These are phyloP conservation scores for Microctenopoma steveboyesi DNA, from an alignment of 2,797 vertebrate species.

Conservation along the genomic window DNA sequence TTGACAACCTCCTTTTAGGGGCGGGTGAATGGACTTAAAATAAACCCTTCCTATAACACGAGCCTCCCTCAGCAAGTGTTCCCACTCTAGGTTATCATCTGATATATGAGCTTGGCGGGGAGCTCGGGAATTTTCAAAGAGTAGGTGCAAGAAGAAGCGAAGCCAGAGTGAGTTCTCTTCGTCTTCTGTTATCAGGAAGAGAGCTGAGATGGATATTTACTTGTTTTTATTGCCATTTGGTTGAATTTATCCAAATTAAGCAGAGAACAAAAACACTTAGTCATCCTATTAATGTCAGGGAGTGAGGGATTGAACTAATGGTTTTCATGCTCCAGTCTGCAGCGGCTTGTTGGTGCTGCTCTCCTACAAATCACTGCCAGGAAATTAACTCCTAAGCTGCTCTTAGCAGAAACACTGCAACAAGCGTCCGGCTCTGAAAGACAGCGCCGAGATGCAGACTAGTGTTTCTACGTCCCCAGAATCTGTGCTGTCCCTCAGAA, in stretches of 20 bases:
- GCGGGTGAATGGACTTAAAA: constrained; percentile 62
- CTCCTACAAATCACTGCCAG: constrained; percentile 77
- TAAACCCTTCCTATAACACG: constrained; percentile 47
- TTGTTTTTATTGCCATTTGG: constrained; percentile 77
- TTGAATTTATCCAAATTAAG: constrained; percentile 82
- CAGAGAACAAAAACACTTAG: constrained; percentile 79
- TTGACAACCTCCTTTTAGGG: constrained; percentile 55
- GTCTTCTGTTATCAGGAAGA: constrained; percentile 61
- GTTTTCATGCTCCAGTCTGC: constrained; percentile 75
- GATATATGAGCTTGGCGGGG: constrained; percentile 56
- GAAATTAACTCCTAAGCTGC: constrained; percentile 77
- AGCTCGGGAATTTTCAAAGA: constrained; percentile 54
- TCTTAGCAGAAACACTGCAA: constrained; percentile 61
- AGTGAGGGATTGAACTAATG: constrained; percentile 79
- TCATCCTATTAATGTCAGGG: constrained; percentile 81
- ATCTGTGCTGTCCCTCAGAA: constrained; percentile 42
- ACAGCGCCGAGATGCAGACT: constrained; percentile 35
- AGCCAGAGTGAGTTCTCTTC: constrained; percentile 59
- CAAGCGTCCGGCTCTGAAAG: constrained; percentile 62
- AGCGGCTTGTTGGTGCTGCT: constrained; percentile 73
- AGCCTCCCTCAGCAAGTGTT: constrained; percentile 51
- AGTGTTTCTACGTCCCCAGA: constrained; percentile 49
- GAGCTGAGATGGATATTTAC: constrained; percentile 73
- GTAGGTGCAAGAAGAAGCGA: constrained; percentile 59
- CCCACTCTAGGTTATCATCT: constrained; percentile 59